These are phyloP conservation scores for Antheraea assamensis DNA, from an alignment of 2,888 invertebrate genomes.

Conservation along the genomic window DNA sequence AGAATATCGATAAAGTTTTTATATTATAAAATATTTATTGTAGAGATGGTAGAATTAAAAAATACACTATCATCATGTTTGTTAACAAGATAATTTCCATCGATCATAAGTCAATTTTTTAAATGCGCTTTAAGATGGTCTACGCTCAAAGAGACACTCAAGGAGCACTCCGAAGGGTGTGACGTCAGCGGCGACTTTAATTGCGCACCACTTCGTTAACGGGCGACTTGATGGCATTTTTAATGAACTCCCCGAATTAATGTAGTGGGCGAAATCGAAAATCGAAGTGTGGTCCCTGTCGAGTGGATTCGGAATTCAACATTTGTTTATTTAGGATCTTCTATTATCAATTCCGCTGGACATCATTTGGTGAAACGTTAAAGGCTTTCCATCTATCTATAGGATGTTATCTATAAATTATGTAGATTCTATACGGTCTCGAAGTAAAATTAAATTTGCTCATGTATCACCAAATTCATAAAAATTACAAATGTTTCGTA, in stretches of 20 bases:
- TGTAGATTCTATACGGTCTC: neutral
- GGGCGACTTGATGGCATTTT: constrained; percentile 80
- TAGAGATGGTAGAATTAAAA: neutral
- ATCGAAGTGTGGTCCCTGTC: constrained; percentile 68
- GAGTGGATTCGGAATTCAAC: constrained; percentile 49
- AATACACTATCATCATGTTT: neutral
- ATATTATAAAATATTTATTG: neutral
- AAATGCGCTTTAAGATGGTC: constrained; percentile 71
- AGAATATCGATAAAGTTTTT: too few relatives aligned
- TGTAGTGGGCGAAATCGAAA: constrained; percentile 80
- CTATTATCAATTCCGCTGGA: constrained; percentile 38
- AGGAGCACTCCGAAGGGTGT: constrained; percentile 64
- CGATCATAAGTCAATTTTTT: constrained; percentile 72
- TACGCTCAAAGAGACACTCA: constrained; percentile 57
- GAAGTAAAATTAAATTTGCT: neutral
- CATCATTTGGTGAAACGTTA: constrained; percentile 29
- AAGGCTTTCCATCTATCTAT: neutral
- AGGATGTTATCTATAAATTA: neutral
- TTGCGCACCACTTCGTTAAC: constrained; percentile 82
- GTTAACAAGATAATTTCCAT: constrained; percentile 36
- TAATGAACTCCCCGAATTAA: constrained; percentile 81
- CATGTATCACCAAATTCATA: neutral
- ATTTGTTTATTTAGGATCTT: constrained; percentile 78
- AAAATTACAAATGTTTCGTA: neutral
- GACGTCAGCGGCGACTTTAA: constrained; percentile 81